A percentile compares a stretch with the other conserved stretches of the same genome.
These are phyloP conservation scores for Drosophila borborema DNA, from an alignment of 2,888 invertebrate species.

Conservation along the genomic window DNA sequence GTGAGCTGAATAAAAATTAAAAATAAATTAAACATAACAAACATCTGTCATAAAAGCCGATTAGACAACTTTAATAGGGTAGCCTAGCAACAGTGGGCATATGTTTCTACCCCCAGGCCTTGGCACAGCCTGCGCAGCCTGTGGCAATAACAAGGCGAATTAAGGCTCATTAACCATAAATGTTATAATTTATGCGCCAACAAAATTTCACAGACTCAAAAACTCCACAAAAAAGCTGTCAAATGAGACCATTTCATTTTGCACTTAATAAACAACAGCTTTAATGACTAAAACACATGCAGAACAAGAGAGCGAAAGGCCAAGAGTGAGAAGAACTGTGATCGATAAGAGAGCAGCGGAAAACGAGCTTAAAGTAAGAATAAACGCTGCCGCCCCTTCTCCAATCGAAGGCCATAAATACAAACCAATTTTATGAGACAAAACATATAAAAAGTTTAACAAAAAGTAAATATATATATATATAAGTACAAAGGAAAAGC, in stretches of 20 bases:
- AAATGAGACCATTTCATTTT: slow-evolving; percentile 73
- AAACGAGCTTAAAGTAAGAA: slow-evolving; percentile 9
- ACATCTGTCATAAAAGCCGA: not conserved
- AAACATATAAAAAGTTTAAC: slow-evolving; percentile 14
- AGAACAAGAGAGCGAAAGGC: slow-evolving; percentile 43
- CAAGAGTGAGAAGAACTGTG: slow-evolving; percentile 15
- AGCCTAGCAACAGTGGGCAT: not conserved
- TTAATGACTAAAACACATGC: slow-evolving; percentile 59
- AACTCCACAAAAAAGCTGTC: slow-evolving; percentile 43
- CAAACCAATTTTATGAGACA: slow-evolving; percentile 55
- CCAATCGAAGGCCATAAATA: slow-evolving; percentile 63
- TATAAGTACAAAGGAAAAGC: not conserved
- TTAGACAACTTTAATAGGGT: not conserved
- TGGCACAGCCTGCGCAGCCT: not conserved
- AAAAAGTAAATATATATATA: slow-evolving; percentile 3
- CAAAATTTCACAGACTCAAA: slow-evolving; percentile 57
- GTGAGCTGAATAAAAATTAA: not conserved
- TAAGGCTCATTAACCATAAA: slow-evolving; percentile 33
- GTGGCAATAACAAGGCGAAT: not conserved
- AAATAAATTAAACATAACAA: not conserved
- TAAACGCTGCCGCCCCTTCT: not conserved
- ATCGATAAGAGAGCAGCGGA: slow-evolving; percentile 29
- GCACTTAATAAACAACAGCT: slow-evolving; percentile 70
- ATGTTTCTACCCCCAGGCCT: not conserved
- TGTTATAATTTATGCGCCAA: slow-evolving; percentile 67